Evolutionary conservation across 2,797 vertebrate species (phyloP).

Genomic region (Anabas testudineus): DNA sequence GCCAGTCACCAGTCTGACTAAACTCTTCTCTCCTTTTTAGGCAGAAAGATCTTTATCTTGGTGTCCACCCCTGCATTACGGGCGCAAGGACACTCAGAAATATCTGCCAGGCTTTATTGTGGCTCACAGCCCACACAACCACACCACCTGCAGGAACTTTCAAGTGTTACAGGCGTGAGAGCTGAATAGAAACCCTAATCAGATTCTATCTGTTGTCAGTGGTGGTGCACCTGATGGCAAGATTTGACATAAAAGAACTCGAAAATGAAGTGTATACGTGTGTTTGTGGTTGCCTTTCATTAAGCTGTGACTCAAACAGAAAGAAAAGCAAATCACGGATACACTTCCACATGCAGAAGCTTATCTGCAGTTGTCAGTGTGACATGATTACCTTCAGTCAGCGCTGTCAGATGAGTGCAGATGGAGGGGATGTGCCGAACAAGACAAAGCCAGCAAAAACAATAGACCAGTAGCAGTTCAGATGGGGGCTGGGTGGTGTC

Average conservation of each 20-base stretch:
- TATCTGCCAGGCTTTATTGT: slow-evolving; percentile 29
- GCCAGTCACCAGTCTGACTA: slow-evolving; percentile 69
- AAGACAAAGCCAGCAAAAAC: slow-evolving; percentile 72
- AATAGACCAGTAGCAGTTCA: slow-evolving; percentile 56
- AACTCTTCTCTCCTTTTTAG: slow-evolving; percentile 74
- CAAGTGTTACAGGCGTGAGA: slow-evolving; percentile 39
- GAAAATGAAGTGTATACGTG: background rate
- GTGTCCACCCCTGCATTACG: slow-evolving; percentile 55
- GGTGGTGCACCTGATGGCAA: background rate
- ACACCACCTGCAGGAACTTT: slow-evolving; percentile 78
- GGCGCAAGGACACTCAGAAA: slow-evolving; percentile 58
- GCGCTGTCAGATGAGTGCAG: slow-evolving; percentile 58
- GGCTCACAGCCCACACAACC: slow-evolving; percentile 61
- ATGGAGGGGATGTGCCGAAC: slow-evolving; percentile 65
- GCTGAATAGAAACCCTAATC: slow-evolving; percentile 8
- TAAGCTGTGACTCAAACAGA: background rate
- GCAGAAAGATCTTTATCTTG: slow-evolving; percentile 74
- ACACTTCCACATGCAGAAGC: slow-evolving; percentile 13
- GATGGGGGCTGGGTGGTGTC: slow-evolving; percentile 70
- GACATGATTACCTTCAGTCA: slow-evolving; percentile 45
- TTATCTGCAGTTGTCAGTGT: slow-evolving; percentile 31
- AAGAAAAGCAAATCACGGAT: background rate
- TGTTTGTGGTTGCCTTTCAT: background rate
- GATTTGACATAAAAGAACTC: background rate
- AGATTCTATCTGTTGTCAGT: slow-evolving; percentile 4